These are phyloP conservation scores for Diadema setosum DNA, from an alignment of 35 echinoderm and acorn worm genomes.

Conservation along the genomic window DNA sequence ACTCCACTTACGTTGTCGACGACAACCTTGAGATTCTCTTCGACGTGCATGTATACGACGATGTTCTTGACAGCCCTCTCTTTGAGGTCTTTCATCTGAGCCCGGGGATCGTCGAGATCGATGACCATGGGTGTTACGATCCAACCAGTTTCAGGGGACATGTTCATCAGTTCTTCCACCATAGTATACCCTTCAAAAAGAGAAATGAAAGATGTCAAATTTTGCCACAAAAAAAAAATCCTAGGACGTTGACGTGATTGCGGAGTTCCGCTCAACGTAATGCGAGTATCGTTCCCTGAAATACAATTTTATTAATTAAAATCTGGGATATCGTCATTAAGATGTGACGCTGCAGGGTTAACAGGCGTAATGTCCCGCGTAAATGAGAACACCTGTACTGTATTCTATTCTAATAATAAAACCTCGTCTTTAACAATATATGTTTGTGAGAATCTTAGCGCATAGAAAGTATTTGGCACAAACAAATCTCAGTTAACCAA, in stretches of 20 bases:
- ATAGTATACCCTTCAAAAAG: constrained; percentile 1
- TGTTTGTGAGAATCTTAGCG: too few relatives aligned
- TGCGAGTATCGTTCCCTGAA: neutral
- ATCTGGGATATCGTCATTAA: too few relatives aligned
- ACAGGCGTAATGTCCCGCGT: too few relatives aligned
- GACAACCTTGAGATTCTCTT: constrained; percentile 60
- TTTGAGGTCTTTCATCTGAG: constrained; percentile 40
- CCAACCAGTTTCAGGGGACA: constrained; percentile 5
- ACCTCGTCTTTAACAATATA: too few relatives aligned
- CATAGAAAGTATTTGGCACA: too few relatives aligned
- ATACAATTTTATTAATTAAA: too few relatives aligned
- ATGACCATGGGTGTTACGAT: neutral
- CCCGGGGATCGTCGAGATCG: neutral
- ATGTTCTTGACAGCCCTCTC: constrained; percentile 42
- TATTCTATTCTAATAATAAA: too few relatives aligned
- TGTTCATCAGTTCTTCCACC: neutral
- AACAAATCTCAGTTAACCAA: too few relatives aligned
- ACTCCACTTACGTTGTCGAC: constrained; percentile 25
- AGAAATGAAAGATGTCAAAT: neutral
- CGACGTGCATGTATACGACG: constrained; percentile 49
- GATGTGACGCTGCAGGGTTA: too few relatives aligned
- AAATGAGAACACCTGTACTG: too few relatives aligned
- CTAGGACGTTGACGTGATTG: too few relatives aligned
- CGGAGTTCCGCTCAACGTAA: neutral
- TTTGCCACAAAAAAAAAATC: too few relatives aligned